Evolutionary conservation across 2,113 vertebrate genomes (phyloP).

Genomic region (Acanthochromis polyacanthus): DNA sequence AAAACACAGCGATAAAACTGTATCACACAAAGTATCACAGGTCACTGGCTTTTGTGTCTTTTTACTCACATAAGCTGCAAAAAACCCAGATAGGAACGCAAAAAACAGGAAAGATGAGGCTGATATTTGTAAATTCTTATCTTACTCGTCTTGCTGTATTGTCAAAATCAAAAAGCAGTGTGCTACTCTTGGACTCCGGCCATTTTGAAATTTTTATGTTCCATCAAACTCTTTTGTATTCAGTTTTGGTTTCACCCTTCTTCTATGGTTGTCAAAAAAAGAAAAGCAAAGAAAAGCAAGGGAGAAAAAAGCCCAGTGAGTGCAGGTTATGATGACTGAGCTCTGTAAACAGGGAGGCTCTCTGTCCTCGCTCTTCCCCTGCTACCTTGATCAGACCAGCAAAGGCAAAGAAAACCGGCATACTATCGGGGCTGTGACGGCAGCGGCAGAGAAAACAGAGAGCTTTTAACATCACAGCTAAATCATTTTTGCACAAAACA

Average conservation of each 20-base stretch:
- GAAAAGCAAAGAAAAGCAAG: neutral
- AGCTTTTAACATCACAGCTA: slow-evolving; percentile 60
- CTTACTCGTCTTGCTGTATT: neutral
- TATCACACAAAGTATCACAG: neutral
- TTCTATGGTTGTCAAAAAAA: slow-evolving; percentile 1
- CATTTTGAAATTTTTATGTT: neutral
- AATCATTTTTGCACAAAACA: slow-evolving; percentile 43
- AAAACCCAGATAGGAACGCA: neutral
- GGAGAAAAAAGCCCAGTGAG: neutral
- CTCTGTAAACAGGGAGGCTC: slow-evolving; percentile 18
- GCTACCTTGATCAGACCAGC: slow-evolving; percentile 55
- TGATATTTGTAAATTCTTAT: neutral
- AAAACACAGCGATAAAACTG: slow-evolving; percentile 3
- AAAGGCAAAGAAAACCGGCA: slow-evolving; percentile 49
- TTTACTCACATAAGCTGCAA: neutral
- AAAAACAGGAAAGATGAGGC: neutral
- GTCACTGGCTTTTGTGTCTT: neutral
- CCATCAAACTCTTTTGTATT: slow-evolving; percentile 14
- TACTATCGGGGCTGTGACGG: slow-evolving; percentile 28
- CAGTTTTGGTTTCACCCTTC: neutral
- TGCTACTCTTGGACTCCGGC: neutral
- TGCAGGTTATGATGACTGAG: slow-evolving; percentile 12
- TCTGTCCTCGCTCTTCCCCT: slow-evolving; percentile 19
- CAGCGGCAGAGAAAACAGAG: slow-evolving; percentile 33
- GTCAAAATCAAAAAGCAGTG: neutral